These are phyloP conservation scores for Grammomys surdaster DNA, from an alignment of 2,113 vertebrate species.

Conservation along the genomic window DNA sequence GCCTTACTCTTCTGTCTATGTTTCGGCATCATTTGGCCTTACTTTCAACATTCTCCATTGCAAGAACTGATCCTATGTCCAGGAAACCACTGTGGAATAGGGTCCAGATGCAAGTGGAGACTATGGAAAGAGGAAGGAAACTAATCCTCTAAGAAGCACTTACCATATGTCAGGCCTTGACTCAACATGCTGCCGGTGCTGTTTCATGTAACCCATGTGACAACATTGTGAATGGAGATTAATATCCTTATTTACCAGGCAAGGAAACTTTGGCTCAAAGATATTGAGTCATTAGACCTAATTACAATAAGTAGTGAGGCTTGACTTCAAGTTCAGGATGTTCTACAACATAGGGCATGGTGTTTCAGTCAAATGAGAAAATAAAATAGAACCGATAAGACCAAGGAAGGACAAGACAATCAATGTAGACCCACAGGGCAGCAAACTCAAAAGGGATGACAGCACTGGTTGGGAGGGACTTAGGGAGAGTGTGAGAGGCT, in stretches of 20 bases:
- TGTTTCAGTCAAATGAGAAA: not conserved
- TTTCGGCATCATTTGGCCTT: not conserved
- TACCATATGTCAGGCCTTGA: not conserved
- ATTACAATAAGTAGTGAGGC: slow-evolving; percentile 35
- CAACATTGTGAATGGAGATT: slow-evolving; percentile 50
- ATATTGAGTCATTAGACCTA: slow-evolving; percentile 65
- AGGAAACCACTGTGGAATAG: not conserved
- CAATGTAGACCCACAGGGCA: not conserved
- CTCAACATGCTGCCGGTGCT: not conserved
- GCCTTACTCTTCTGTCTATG: not conserved
- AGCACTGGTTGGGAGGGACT: not conserved
- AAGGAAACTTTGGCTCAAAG: slow-evolving; percentile 45
- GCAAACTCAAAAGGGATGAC: not conserved
- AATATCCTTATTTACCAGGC: slow-evolving; percentile 35
- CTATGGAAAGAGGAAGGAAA: slow-evolving; percentile 20
- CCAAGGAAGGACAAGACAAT: not conserved
- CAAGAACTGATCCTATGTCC: not conserved
- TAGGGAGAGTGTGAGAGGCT: not conserved
- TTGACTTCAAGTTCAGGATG: slow-evolving; percentile 42
- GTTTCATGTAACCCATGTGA: slow-evolving; percentile 20
- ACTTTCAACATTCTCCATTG: not conserved
- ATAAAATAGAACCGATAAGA: not conserved
- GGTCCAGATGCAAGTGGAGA: slow-evolving; percentile 1
- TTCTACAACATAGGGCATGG: not conserved
- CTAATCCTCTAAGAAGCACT: slow-evolving; percentile 39